Percentiles rank a stretch among this genome's conserved stretches.
Conservation (phyloP, 2,888 invertebrate species). For the Agonum fuliginosum region DNA sequence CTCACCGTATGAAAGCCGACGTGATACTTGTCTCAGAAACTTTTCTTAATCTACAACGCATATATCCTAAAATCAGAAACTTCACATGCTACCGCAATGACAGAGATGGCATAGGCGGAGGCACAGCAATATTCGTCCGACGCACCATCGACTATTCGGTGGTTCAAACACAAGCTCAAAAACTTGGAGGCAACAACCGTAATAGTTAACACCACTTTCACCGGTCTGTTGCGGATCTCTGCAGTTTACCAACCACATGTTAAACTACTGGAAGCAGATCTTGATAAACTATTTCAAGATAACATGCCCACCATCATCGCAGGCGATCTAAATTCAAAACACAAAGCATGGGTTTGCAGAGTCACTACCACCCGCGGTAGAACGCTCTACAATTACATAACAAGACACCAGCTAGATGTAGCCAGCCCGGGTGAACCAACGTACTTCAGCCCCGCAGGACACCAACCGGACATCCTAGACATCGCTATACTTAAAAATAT, state of each 20-base stretch:
- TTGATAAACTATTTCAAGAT: neutral
- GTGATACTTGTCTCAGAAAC: neutral
- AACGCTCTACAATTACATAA: neutral
- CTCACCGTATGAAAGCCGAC: neutral
- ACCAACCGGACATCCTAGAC: neutral
- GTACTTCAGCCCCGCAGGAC: neutral
- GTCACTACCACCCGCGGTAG: neutral
- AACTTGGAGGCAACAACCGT: neutral
- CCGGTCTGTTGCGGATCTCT: neutral
- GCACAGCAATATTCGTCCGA: neutral
- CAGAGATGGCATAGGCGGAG: neutral
- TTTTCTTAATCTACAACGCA: neutral
- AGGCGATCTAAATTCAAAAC: conserved; percentile 20
- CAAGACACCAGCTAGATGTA: neutral
- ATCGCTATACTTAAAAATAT: neutral
- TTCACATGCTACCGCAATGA: neutral
- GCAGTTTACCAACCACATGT: too few species aligned
- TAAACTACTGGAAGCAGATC: neutral
- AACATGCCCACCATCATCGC: neutral
- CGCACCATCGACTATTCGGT: neutral
- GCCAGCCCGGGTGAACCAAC: neutral
- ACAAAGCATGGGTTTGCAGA: neutral
- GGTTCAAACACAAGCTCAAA: neutral
- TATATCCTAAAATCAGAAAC: neutral
- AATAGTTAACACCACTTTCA: neutral